Evolutionary conservation across 1,140 invertebrate species (phyloP), one percentile per base, ranked within the genome.

Genomic region (Battus philenor): DNA sequence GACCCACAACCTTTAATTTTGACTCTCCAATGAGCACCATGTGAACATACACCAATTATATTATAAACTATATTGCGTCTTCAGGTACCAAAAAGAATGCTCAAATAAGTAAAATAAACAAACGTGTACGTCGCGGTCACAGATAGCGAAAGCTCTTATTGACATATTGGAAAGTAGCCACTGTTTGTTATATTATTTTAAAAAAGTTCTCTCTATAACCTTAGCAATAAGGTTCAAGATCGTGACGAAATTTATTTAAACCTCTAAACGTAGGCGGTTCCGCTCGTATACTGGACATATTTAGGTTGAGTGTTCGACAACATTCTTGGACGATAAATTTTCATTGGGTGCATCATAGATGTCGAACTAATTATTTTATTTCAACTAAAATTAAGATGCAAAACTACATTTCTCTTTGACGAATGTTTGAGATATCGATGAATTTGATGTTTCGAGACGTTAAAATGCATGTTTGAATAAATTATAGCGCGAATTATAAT

Each of bases 131-230:
- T 63, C 62, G 64, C 62, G 65, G 73, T 70, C 69, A 76, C 61
- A 61, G 76, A 81, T 76, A 81, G 74, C 77, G 77, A 81, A 81
- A 81, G 77, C 72, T 74, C 54, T 57, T 78, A 76, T 78, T 76
- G 74, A 81, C 77, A 72, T 59, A 76, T 72, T 78, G 65, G 77
- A 81, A 81, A 81, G 77, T 76, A 55, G 59, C 34, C 50, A 49
- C 41, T 51, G 39, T 54, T 36, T 17, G 31, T 38, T 27, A 44
- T 38, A 8, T 20, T 1, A 47, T 29, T 34, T 32, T 34, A 44
- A 50, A 54, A 48, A 48, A 45, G 12, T 53, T 16, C 30, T 47
- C 47, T 11, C 26, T 59, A 50, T 54, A 26, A 15, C 32, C 1
- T 38, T 7, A 8, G 6, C 1, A 0, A 11, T 46, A 57, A 46